These are phyloP conservation scores for Chironomus tepperi DNA, from an alignment of 1,140 invertebrate genomes.

Conservation along the genomic window DNA sequence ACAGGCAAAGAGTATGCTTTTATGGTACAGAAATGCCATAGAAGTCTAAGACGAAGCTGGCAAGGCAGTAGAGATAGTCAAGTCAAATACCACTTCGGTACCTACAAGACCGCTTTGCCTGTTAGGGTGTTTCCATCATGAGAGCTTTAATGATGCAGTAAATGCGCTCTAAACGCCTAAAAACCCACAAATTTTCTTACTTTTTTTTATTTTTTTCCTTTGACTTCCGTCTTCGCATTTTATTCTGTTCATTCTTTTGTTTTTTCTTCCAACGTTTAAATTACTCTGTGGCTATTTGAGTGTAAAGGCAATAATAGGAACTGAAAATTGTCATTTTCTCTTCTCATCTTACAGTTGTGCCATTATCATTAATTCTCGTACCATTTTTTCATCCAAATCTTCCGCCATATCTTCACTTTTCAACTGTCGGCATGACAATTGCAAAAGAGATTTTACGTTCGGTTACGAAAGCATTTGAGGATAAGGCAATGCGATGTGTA, in stretches of 20 bases:
- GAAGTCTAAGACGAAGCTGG: too few relatives aligned
- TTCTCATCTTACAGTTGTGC: slow-evolving; percentile 34
- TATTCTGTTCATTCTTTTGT: too few relatives aligned
- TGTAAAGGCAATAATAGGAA: not conserved
- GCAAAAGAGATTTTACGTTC: slow-evolving; percentile 39
- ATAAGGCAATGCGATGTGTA: slow-evolving; percentile 39
- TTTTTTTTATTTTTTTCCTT: not conserved
- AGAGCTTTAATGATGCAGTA: too few relatives aligned
- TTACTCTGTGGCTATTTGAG: not conserved
- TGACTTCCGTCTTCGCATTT: not conserved
- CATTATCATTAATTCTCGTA: slow-evolving; percentile 37
- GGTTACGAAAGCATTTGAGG: slow-evolving; percentile 38
- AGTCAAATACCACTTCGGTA: too few relatives aligned
- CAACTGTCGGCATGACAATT: slow-evolving; percentile 38
- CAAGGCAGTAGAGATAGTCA: too few relatives aligned
- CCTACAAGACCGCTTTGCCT: too few relatives aligned
- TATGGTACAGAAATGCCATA: too few relatives aligned
- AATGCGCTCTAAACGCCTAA: too few relatives aligned
- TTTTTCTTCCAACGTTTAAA: too few relatives aligned
- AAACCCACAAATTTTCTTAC: too few relatives aligned
- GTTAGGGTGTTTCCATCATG: too few relatives aligned
- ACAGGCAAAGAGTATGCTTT: too few relatives aligned
- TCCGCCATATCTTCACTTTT: slow-evolving; percentile 39
- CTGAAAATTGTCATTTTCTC: not conserved
- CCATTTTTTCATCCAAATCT: slow-evolving; percentile 37